Evolutionary conservation across 2,113 vertebrate genomes (phyloP).

Genomic region (Sapayoa aenigma): DNA sequence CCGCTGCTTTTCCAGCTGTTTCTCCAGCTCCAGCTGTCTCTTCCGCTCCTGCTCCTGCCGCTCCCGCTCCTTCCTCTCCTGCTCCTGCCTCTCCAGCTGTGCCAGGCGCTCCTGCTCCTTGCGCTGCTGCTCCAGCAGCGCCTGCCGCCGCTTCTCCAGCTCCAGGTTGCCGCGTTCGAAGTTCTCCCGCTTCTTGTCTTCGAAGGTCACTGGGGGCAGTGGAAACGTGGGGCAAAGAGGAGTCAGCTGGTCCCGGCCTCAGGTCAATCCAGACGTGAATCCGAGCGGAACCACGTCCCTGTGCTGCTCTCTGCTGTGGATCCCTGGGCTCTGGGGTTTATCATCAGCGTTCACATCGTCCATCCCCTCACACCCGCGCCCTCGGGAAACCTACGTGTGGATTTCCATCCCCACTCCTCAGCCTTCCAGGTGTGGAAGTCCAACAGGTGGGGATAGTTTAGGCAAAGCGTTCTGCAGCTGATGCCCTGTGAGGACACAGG

Average conservation of each 20-base stretch:
- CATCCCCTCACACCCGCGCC: not conserved
- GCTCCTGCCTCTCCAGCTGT: slow-evolving; percentile 88
- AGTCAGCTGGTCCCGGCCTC: not conserved
- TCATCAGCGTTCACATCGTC: not conserved
- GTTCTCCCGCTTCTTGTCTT: slow-evolving; percentile 98
- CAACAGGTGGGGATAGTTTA: not conserved
- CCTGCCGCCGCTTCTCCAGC: slow-evolving; percentile 92
- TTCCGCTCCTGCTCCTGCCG: slow-evolving; percentile 92
- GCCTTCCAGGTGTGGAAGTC: not conserved
- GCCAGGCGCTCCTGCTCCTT: slow-evolving; percentile 95
- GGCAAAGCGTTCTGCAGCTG: not conserved
- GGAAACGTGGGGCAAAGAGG: not conserved
- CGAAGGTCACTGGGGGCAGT: slow-evolving; percentile 84
- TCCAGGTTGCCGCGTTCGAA: slow-evolving; percentile 97
- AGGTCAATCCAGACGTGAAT: not conserved
- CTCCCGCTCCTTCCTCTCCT: slow-evolving; percentile 90
- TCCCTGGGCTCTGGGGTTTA: no score
- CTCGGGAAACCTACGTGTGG: not conserved
- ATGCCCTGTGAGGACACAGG: not conserved
- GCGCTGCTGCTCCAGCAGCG: slow-evolving; percentile 92
- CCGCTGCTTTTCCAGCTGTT: slow-evolving; percentile 86
- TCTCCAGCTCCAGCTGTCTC: slow-evolving; percentile 89
- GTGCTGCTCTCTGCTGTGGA: no score
- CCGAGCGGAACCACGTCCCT: not conserved
- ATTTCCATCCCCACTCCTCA: not conserved